Evolutionary conservation across 2,888 invertebrate genomes (phyloP).

Genomic region (Parnassius mnemosyne): DNA sequence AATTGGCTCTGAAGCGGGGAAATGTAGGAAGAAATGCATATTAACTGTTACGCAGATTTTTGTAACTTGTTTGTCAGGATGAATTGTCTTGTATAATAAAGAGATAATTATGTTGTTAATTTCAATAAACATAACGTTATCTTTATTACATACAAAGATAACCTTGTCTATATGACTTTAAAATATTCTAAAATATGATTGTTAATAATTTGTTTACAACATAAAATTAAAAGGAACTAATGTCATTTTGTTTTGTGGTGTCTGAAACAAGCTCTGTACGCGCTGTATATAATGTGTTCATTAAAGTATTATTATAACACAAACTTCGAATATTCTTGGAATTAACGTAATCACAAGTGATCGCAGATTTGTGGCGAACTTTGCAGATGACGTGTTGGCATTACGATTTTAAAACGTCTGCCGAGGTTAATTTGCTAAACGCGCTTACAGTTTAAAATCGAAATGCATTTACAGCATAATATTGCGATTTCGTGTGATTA

Average conservation of each 20-base stretch:
- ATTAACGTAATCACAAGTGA: conserved; percentile 8
- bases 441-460: conserved; percentile 9
- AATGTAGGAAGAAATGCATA: neutral
- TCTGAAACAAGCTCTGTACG: conserved; percentile 13
- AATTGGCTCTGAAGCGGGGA: too few relatives aligned
- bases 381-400: neutral
- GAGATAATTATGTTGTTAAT: neutral
- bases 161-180: too few relatives aligned
- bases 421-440: neutral
- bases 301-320: conserved; percentile 8
- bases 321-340: conserved; percentile 20
- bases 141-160: neutral
- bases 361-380: neutral
- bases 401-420: conserved; percentile 18
- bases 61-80: conserved; percentile 13
- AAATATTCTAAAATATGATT: neutral
- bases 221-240: neutral
- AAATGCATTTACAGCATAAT: neutral
- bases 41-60: neutral
- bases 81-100: neutral
- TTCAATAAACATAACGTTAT: neutral
- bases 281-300: neutral
- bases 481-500: neutral
- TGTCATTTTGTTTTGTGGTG: neutral
- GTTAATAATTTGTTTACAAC: neutral